phyloP scores from a whole-genome alignment of 2,113 vertebrate species.

The Sceloporus tristichus region DNA sequence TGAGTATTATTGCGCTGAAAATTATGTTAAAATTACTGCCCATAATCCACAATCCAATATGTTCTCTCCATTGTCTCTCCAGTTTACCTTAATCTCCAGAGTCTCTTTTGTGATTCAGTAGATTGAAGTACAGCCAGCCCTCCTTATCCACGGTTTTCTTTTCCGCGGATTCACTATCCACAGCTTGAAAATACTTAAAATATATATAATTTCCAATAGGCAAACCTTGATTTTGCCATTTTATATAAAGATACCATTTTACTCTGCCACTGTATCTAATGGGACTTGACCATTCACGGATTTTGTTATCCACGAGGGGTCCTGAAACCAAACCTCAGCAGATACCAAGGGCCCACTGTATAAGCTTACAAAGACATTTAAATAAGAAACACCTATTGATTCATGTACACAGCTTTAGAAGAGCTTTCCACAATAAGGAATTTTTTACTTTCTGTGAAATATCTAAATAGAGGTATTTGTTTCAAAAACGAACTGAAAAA shows the following conservation, averaged over 20 bases:
- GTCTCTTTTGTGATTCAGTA: not conserved
- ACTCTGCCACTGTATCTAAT: no score
- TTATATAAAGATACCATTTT: no score
- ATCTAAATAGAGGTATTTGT: not conserved
- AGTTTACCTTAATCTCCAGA: no score
- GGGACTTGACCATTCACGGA: no score
- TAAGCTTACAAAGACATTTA: not conserved
- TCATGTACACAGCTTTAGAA: not conserved
- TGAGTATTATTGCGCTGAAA: not conserved
- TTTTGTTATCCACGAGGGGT: no score
- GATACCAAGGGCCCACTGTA: no score
- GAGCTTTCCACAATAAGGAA: not conserved
- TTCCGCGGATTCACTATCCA: no score
- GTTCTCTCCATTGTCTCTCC: not conserved
- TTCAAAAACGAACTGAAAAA: not conserved
- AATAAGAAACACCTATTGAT: not conserved
- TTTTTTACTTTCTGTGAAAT: not conserved
- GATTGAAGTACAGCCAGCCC: not conserved
- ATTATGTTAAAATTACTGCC: not conserved
- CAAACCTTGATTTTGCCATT: no score
- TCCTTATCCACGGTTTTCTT: no score
- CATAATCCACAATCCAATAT: not conserved
- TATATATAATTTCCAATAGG: no score
- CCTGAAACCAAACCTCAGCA: no score
- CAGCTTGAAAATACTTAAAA: no score